Evolutionary conservation across 1,140 invertebrate genomes (phyloP), one percentile per base, ranked within the genome.

Genomic region (Drosophila orena): DNA sequence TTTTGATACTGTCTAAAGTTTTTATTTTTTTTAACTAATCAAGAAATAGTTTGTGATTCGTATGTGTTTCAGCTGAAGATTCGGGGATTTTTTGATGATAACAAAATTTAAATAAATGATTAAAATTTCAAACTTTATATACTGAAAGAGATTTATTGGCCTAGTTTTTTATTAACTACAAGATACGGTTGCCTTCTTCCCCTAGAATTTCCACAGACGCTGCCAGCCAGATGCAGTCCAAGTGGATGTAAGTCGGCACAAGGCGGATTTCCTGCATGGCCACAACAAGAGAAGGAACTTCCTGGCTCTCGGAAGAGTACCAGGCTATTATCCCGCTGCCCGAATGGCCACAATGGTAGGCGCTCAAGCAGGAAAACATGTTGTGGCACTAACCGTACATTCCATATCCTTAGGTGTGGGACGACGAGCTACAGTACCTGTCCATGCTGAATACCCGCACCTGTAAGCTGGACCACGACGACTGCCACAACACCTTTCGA

Each of bases 271-370:
- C 52, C 54, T 92, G 6, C 85, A 92, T 50, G 86, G 77, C 27
- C 91, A 92, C 20, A 92, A 92, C 22, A 91, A 83, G 27, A 72
- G 91, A 0, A 53, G 91, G 30, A 92, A 91, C 71, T 89, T 83
- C 47, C 62, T 91, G 38, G 91, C 91, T 1, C 53, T 89, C 20
- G 91, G 91, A 30, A 74, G 70, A 57, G 50, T 92, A 44, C 83
- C 81, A 17, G 91, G 91, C 11, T 92, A 91, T 52, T 91, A 91
- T 79, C 84, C 91, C 14, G 91, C 91, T 0, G 24, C 86, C 7
- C 69, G 84, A 12, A 92, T 92, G 91, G 88, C 91, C 40, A 92
- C 91, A 15, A 92, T 92, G 91, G 91, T 92, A 30, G 64, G 73
- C 14, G 20, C 43, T 14, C 58, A 37, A 0, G 2, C 20, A 5